Base-by-base conservation (phyloP, 1,140 invertebrate species). In the Eriocheir sinensis region DNA sequence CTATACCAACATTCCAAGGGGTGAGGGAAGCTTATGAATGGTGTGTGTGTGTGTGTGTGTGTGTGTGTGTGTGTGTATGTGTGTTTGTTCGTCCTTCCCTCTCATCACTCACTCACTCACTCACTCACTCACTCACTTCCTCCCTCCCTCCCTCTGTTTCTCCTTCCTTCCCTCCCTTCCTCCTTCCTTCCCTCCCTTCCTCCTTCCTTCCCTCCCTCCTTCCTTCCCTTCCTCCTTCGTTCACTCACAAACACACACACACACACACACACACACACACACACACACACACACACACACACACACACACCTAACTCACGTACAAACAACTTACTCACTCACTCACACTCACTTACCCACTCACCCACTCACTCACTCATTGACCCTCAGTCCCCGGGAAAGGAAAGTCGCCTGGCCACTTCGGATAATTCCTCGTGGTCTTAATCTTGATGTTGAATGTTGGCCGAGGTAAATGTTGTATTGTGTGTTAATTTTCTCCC, bases 361-460 rank as follows among this genome's bases (percentile, higher is more conserved):
- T 41, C 83, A 40, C 83, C 30, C 30, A 53, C 44, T 44, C 88
- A 90, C 32, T 12, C 88, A 53, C 88, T 53, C 88, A n/a, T n/a
- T 44, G 21, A 72, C 60, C 60, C n/a, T n/a, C 60, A 72, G n/a
- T 21, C 60, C 60, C 41, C 81, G 12, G 72, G 32, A 81, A 91
- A 81, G 93, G 93, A 94, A 94, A 94, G 93, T 89, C 44, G 93
- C 72, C 36, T 40, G 44, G 89, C 80, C 32, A 83, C 85, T 94
- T 94, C 53, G 88, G 88, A 89, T 94, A 72, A 91, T 94, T 94
- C 93, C 80, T 36, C 40, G 34, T 27, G n/a, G 17, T 32, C 80
- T 92, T 90, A 48, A 94, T 94, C 93, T 94, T 94, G 93, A 94
- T 94, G 93, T 85, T 91, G 72, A 91, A 91, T 94, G 93, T 94